These are phyloP conservation scores for Brachymystax lenok DNA, from an alignment of 2,797 vertebrate genomes.

Conservation along the genomic window DNA sequence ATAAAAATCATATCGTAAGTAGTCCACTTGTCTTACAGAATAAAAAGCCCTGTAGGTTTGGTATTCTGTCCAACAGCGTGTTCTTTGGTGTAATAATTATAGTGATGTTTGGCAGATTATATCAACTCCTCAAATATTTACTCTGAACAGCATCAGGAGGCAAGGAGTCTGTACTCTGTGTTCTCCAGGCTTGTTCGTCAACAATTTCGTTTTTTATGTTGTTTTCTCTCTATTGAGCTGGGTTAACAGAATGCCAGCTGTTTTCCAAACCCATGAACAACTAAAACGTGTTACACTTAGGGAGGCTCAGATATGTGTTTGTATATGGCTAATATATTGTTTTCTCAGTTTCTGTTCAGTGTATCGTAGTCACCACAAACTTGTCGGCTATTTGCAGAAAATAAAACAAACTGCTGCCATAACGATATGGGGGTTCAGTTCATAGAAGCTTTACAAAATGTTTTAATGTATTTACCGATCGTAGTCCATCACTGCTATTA, in stretches of 20 bases:
- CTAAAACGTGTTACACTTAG: neutral
- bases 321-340: neutral
- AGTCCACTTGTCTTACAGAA: neutral
- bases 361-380: neutral
- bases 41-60: neutral
- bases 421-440: neutral
- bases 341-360: neutral
- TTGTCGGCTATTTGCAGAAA: neutral
- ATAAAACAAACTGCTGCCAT: neutral
- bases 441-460: neutral
- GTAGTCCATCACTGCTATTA: slow-evolving; percentile 98
- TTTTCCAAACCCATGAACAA: neutral
- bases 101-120: slow-evolving; percentile 19
- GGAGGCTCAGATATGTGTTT: neutral
- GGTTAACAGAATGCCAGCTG: neutral
- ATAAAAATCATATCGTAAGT: neutral
- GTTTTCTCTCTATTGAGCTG: neutral
- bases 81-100: slow-evolving; percentile 18
- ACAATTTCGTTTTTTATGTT: neutral
- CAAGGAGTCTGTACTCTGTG: neutral
- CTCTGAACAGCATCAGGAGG: slow-evolving; percentile 13
- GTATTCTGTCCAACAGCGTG: slow-evolving; percentile 13
- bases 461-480: slow-evolving; percentile 85
- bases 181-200: neutral
- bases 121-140: slow-evolving; percentile 43